Base-by-base conservation (phyloP, 2,888 invertebrate species). In the Phortica okadai region DNA sequence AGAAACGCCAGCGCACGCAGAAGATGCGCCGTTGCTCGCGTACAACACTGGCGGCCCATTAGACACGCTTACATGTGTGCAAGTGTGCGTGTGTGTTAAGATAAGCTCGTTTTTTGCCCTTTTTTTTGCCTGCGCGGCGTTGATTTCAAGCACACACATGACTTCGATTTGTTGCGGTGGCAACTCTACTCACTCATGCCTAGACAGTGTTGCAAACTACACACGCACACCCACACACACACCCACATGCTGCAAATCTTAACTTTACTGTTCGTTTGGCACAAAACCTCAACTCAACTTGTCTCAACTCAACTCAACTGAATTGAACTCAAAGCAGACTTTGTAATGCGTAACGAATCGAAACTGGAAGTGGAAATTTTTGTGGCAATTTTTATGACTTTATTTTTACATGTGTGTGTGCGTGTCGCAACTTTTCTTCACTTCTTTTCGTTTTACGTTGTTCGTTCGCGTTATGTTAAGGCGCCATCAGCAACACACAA, bases 371-470 rank as follows among this genome's bases (percentile, higher is more conserved):
- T 21, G 70, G 21, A n/a, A 45, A 25, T 79, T 80, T 80, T 82
- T 84, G 82, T 80, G 81, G 82, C 82, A 86, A 83, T 88, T 89
- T 88, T 89, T 88, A 89, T 89, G 88, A 83, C 89, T 89, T 83
- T 87, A 89, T 89, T 88, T 84, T 75, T 21, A 74, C 74, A 16
- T 10, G 16, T 33, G 33, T 5, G 33, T 33, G 33, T 14, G 50
- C 25, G 62, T 62, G 16, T 25, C 10, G 21, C 62, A 25, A 25
- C 62, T 16, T 21, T 21, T 62, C 21, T 59, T 8, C 21, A 11
- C 10, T 62, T 16, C 21, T 62, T 25, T 16, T 62, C 6, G 21
- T 25, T 62, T 62, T 33, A 45, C n/a, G 69, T 50, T 69, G 42
- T 42, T 41, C 59, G 3, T 11, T 16, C 14, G 44, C 64, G 69